Conservation (phyloP, 2,888 invertebrate genomes). For the Chelonus formosanus region DNA sequence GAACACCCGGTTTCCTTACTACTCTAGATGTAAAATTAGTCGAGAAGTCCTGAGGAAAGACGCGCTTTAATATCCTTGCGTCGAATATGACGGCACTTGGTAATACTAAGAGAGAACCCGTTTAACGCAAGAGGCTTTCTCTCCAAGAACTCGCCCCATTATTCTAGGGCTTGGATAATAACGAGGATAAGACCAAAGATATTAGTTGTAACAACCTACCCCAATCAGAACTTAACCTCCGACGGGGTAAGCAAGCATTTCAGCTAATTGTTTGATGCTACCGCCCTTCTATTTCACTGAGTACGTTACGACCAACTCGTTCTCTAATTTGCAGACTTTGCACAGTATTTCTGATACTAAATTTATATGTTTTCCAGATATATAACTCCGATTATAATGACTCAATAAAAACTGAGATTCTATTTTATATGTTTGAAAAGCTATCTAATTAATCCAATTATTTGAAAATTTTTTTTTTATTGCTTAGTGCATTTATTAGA, state of each 20-base stretch:
- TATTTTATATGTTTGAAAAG: no score
- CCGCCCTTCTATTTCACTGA: constrained; percentile 42
- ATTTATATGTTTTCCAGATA: no score
- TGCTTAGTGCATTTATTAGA: no score
- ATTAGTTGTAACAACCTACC: constrained; percentile 57
- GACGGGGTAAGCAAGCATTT: constrained; percentile 41
- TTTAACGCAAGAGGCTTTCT: constrained; percentile 34
- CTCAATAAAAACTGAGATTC: no score
- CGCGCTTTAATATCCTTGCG: constrained; percentile 52
- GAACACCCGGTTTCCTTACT: constrained; percentile 31
- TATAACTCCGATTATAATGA: no score
- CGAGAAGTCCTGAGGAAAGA: constrained; percentile 46
- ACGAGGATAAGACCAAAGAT: constrained; percentile 62
- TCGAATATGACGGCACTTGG: constrained; percentile 40
- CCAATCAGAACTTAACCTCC: constrained; percentile 47
- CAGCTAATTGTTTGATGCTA: constrained; percentile 59
- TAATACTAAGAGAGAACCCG: constrained; percentile 40
- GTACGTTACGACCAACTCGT: not conserved
- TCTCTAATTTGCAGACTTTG: constrained; percentile 13
- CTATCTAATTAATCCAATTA: no score
- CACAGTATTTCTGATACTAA: no score
- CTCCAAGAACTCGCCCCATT: constrained; percentile 20
- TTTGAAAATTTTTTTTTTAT: no score
- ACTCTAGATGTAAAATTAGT: constrained; percentile 50
- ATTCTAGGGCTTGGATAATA: constrained; percentile 48